Conservation (phyloP, 2,797 vertebrate species). For the Lycodopsis pacificus region DNA sequence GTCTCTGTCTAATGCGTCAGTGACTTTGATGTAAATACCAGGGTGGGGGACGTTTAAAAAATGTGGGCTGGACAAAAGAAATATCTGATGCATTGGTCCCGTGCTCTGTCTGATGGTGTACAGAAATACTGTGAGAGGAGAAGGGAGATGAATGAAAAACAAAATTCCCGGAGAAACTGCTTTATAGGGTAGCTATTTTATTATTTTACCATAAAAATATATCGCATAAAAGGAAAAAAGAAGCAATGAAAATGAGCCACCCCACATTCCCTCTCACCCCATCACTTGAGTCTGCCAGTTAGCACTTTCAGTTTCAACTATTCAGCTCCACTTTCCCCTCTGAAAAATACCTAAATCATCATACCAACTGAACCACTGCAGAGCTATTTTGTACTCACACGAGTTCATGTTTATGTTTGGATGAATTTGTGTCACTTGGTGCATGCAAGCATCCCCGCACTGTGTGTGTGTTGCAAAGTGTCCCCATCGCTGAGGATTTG, state of each 20-base stretch:
- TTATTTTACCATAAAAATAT: conserved; percentile 25
- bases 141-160: conserved; percentile 6
- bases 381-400: conserved; percentile 23
- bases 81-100: conserved; percentile 11
- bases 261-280: conserved; percentile 5
- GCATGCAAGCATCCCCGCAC: neutral
- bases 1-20: conserved; percentile 9
- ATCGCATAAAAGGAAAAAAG: neutral
- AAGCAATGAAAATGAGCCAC: conserved; percentile 42
- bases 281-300: conserved; percentile 36
- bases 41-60: conserved; percentile 7
- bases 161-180: conserved; percentile 25
- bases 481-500: conserved; percentile 18
- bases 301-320: conserved; percentile 48
- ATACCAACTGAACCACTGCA: conserved; percentile 16
- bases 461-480: conserved; percentile 18
- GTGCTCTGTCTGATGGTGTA: conserved; percentile 17
- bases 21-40: conserved; percentile 19
- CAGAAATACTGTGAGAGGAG: conserved; percentile 22
- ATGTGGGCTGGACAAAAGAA: neutral
- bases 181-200: conserved; percentile 18
- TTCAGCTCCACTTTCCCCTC: conserved; percentile 45
- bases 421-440: conserved; percentile 33
- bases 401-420: conserved; percentile 22
- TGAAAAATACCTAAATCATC: conserved; percentile 45